Evolutionary conservation across 2,113 vertebrate species (phyloP).

Genomic region (Suncus etruscus): DNA sequence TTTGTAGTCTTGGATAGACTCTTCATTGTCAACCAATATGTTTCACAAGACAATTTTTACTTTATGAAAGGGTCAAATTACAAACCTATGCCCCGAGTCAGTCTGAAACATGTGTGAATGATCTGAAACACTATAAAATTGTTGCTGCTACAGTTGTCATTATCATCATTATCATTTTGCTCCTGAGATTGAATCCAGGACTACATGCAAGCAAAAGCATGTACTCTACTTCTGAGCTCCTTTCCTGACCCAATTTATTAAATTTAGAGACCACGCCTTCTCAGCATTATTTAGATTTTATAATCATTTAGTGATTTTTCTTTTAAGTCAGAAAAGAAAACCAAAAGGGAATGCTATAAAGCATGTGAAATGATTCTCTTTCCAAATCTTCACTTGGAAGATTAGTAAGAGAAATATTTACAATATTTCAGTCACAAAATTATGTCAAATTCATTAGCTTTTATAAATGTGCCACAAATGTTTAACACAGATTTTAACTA

Average conservation of each 20-base stretch:
- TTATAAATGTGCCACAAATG: neutral
- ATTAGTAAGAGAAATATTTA: neutral
- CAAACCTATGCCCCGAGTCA: neutral
- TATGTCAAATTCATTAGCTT: conserved; percentile 6
- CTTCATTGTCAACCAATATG: too few species aligned
- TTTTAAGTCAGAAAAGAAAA: conserved; percentile 49
- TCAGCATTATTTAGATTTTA: conserved; percentile 7
- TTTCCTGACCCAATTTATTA: neutral
- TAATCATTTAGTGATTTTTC: neutral
- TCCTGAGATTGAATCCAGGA: too few species aligned
- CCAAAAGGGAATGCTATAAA: neutral
- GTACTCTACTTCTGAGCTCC: too few species aligned
- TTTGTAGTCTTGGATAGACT: neutral
- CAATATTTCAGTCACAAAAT: neutral
- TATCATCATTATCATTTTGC: too few species aligned
- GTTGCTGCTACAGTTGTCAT: too few species aligned
- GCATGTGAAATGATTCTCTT: neutral
- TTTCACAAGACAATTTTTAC: neutral
- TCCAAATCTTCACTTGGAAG: conserved; percentile 6
- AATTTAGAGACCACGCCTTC: neutral
- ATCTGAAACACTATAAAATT: neutral
- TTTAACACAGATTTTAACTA: conserved; percentile 15
- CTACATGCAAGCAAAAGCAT: neutral
- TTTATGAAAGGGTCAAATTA: neutral
- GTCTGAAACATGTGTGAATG: conserved; percentile 21